Base-by-base conservation (phyloP, 2,888 invertebrate species). In the Trichogramma dendrolimi region DNA sequence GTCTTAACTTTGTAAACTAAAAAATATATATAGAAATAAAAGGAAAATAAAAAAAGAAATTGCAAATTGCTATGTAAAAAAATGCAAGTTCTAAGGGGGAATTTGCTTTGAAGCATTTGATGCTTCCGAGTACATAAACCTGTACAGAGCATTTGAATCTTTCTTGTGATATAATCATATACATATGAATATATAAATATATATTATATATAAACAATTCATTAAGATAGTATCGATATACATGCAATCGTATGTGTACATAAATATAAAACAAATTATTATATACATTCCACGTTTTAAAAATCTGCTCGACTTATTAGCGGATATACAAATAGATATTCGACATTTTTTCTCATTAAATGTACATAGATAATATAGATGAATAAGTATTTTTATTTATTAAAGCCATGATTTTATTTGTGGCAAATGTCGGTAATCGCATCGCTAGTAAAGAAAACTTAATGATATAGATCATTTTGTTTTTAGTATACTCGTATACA, bases 161-260 rank as follows among this genome's bases (percentile, higher is more conserved):
- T 78, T 78, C 77, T 78, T 79, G 78, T 78, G 79, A 79, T 79
- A 78, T 79, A 79, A 78, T 78, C 77, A 75, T 78, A 74, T 75
- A 75, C 62, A 27, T 27, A 27, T 27, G 27, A 2, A 27, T 27
- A 27, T 46, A 46, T 46, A 10, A 46, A 10, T 46, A 46, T 46
- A 46, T 46, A 46, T 46, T 10, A n/a, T 10, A 46, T 10, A 46
- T 10, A 10, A 46, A 46, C 46, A 65, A 60, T 63, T 73, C 73
- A 74, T 70, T 76, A 75, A 73, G 74, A 62, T 73, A 73, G 63
- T 67, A 69, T 67, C 55, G 56, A 61, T 60, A 61, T 27, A 61
- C 67, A 60, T 8, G 56, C 38, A 51, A 60, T 55, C 66, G 60
- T 62, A 68, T 68, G 52, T 64, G 56, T 61, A 61, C 61, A 56